Evolutionary conservation across 2,113 vertebrate genomes (phyloP), one percentile per base, ranked within the genome.

Genomic region (Microtus ochrogaster): DNA sequence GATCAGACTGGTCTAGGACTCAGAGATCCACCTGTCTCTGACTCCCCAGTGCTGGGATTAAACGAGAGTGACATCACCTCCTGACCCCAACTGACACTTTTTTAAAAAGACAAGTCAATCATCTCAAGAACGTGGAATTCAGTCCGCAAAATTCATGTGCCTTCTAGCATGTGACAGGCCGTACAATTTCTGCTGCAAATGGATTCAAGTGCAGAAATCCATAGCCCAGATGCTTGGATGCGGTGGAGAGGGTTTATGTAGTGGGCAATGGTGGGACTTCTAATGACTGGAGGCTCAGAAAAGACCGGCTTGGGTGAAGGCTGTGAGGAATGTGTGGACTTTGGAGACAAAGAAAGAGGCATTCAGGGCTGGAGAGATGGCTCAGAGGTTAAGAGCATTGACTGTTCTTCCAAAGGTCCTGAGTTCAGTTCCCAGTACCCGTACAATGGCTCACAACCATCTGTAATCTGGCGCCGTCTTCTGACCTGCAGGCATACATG

Each of bases 181-280:
- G 21, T 30, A n/a, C 5, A 21, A 2, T 24, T 41, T 63, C 55
- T 19, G 36, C 2, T 2, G 2, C 2, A 3, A 33, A 11, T 3
- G 13, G 22, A 22, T 36, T 61, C 73, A 76, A 58, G 61, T 6
- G 8, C 33, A 36, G 7, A 1, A 0, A 52, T n/a, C 24, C 52
- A 76, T 2, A 4, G 2, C 47, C 28, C 47, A 89, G 66, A n/a
- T 92, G 91, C 58, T 28, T 19, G 84, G 87, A 36, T 22, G 36
- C 14, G 3, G 2, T 28, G 10, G 30, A 36, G 39, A 21, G 30
- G 39, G 49, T 61, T 65, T 78, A 24, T 2, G 7, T 44, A 22
- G 16, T 85, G 12, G 7, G 47, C 55, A 33, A 12, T 84, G n/a
- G 10, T 19, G 10, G 61, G 22, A 26, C 11, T 19, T 47, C 9